Percentiles rank a stretch among this genome's conserved stretches.
phyloP scores from a whole-genome alignment of 2,888 invertebrate species.

The Dasypolia templi region DNA sequence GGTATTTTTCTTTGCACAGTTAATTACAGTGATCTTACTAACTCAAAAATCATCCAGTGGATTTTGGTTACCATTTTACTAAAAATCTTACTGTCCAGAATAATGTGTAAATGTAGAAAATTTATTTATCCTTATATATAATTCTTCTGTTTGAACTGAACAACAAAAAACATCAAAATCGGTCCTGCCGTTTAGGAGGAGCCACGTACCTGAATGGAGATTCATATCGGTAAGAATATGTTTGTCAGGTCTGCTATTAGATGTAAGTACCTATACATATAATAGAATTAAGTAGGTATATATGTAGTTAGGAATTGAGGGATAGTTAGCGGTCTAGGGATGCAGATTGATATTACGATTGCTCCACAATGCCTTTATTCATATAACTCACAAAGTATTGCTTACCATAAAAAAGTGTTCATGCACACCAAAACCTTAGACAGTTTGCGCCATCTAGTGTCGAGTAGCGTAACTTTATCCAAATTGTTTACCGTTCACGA shows the following conservation, averaged over 20 bases:
- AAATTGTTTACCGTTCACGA: accelerated
- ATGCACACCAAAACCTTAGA: not conserved
- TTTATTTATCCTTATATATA: too few species aligned
- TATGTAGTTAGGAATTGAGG: too few species aligned
- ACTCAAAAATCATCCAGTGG: not conserved
- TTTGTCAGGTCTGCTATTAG: too few species aligned
- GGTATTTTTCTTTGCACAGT: not conserved
- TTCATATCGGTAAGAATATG: too few species aligned
- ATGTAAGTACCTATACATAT: too few species aligned
- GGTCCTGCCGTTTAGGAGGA: too few species aligned
- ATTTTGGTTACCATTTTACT: too few species aligned
- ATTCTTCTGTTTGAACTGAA: too few species aligned
- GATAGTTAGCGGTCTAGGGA: not conserved
- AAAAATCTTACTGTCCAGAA: not conserved
- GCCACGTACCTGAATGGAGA: too few species aligned
- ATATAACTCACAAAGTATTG: not conserved
- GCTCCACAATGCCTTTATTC: not conserved
- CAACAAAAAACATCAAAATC: too few species aligned
- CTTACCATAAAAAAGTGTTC: not conserved
- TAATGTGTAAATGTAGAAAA: too few species aligned
- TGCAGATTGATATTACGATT: not conserved
- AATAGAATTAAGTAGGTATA: too few species aligned
- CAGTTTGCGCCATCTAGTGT: slow-evolving; percentile 40
- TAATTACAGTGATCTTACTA: not conserved
- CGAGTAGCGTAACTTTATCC: slow-evolving; percentile 36